These are phyloP conservation scores for Trachelus tabidus DNA, from an alignment of 2,888 invertebrate species.

Conservation along the genomic window DNA sequence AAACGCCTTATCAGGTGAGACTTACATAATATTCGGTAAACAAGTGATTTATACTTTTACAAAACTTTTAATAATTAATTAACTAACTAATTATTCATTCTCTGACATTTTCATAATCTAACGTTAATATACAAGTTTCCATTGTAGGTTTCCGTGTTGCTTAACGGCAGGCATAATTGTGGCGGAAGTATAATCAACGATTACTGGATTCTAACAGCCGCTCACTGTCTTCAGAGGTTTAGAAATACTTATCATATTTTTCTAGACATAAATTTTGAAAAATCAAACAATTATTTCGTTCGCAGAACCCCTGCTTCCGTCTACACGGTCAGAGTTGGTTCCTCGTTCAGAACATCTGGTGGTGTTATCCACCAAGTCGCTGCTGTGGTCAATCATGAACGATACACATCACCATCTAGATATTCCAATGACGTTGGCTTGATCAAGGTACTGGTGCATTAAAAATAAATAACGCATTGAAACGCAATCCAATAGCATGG, in stretches of 20 bases:
- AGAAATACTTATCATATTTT: background rate
- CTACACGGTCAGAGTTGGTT: conserved; percentile 9
- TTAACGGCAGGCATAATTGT: background rate
- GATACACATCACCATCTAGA: background rate
- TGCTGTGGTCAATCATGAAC: background rate
- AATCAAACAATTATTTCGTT: background rate
- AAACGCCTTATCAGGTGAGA: conserved; percentile 12
- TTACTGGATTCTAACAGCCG: conserved; percentile 13
- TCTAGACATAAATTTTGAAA: background rate
- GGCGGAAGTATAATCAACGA: conserved; percentile 12
- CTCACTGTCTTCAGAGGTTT: conserved; percentile 10
- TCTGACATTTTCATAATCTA: background rate
- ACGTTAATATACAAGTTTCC: background rate
- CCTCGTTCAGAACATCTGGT: background rate
- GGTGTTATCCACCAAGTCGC: conserved; percentile 6
- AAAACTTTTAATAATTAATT: too few species aligned
- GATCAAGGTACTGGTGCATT: background rate
- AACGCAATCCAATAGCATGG: background rate
- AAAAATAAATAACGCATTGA: background rate
- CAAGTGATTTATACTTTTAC: background rate
- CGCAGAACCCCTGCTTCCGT: background rate
- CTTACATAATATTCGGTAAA: background rate
- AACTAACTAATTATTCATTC: background rate
- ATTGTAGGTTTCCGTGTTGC: background rate
- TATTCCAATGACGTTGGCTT: conserved; percentile 10